These are phyloP conservation scores for Heliconius ethilla DNA, from an alignment of 2,888 invertebrate species.

Conservation along the genomic window DNA sequence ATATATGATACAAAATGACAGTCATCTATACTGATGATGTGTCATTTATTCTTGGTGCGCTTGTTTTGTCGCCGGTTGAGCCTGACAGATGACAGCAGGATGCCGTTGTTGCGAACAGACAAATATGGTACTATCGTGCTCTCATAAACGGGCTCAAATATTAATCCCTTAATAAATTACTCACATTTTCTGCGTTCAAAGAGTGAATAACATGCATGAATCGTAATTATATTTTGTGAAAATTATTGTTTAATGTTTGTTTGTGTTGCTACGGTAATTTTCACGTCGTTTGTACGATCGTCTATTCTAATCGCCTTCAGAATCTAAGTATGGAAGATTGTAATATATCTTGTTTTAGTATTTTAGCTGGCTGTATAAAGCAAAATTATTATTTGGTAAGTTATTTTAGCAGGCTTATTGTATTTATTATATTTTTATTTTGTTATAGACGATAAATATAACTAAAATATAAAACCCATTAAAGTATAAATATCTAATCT, in stretches of 20 bases:
- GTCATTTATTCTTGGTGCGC: conserved; percentile 63
- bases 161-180: conserved; percentile 76
- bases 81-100: conserved; percentile 71
- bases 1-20: conserved; percentile 50
- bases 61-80: conserved; percentile 75
- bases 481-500: too few relatives aligned
- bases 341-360: too few relatives aligned
- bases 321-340: too few relatives aligned
- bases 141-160: conserved; percentile 75
- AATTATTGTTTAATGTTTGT: conserved; percentile 31
- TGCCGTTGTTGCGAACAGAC: conserved; percentile 67
- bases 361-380: too few relatives aligned
- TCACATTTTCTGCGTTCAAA: conserved; percentile 57
- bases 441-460: too few relatives aligned
- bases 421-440: too few relatives aligned
- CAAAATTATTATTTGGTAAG: too few relatives aligned
- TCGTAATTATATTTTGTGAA: conserved; percentile 26
- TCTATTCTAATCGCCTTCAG: too few relatives aligned
- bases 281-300: not conserved
- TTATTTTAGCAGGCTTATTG: too few relatives aligned
- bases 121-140: conserved; percentile 74
- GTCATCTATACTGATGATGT: conserved; percentile 74
- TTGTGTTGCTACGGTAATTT: conserved; percentile 30
- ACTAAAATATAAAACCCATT: too few relatives aligned
- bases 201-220: conserved; percentile 61